Base-by-base conservation (phyloP, 2,113 vertebrate genomes). In the Psilopsiagon aurifrons region DNA sequence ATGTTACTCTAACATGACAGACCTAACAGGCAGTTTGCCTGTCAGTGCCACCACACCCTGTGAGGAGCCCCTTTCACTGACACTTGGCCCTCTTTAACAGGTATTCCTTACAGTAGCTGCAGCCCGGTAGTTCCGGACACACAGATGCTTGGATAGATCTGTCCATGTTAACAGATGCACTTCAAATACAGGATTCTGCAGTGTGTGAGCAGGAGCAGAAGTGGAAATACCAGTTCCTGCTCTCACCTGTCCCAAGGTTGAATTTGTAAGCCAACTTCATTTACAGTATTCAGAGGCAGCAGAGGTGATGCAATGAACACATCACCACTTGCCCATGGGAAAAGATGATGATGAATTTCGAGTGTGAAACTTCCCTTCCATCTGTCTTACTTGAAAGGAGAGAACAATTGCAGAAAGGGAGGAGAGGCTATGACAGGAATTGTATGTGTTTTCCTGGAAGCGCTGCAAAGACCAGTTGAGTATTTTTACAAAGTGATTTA, bases 161-260 rank as follows among this genome's bases (percentile, higher is more conserved):
- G 43, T 13, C 62, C 0, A 0, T 37, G 54, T 66, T 69, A 35
- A 29, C 51, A 27, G 23, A 69, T 44, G 18, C 44, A 13, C 41
- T 73, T 77, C 81, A 83, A 33, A 89, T 41, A 41, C 51, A 7
- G 18, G 23, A 6, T 83, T 57, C 39, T 70, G 76, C 41, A 83
- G 81, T 74, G 20, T 0, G 3, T 49, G 51, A 87, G 78, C 75
- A 27, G 74, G 67, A 93, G 59, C 59, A 39, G 7, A 90, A 92
- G 78, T 89, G 66, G 94, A 82, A 89, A 90, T 62, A 85, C 78
- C 78, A 73, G 90, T 55, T 96, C 87, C 82, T 88, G 85, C 67
- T 68, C 82, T 92, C 79, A 63, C 78, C 62, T 94, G 83, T 87
- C 84, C 59, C 66, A 80, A 83, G 85, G 66, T 49, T 41, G 77